Evolutionary conservation across 1,140 invertebrate genomes (phyloP).

Genomic region (Pseudomyrmex cubaensis): DNA sequence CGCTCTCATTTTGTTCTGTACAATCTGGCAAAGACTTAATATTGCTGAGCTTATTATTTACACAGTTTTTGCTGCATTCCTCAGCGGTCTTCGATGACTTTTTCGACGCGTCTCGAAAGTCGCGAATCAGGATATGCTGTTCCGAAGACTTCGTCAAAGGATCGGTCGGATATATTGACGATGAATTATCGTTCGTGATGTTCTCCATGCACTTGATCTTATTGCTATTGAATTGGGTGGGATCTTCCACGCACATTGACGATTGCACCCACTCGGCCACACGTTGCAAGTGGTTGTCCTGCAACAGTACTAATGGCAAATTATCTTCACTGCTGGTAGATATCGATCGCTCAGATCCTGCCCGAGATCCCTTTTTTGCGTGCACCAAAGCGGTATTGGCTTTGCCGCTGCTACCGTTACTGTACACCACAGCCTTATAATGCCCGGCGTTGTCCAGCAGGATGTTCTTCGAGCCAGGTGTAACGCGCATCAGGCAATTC

Average conservation of each 20-base stretch:
- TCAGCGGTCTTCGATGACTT: neutral
- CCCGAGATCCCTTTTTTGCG: constrained; percentile 66
- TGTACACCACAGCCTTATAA: constrained; percentile 89
- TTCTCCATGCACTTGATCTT: constrained; percentile 50
- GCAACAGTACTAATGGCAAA: constrained; percentile 72
- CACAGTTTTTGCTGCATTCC: neutral
- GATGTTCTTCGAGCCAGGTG: constrained; percentile 91
- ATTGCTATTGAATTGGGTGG: constrained; percentile 22
- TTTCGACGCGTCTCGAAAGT: neutral
- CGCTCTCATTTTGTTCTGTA: constrained; percentile 48
- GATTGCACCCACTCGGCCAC: constrained; percentile 89
- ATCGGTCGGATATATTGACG: constrained; percentile 52
- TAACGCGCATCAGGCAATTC: constrained; percentile 90
- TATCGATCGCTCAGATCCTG: constrained; percentile 73
- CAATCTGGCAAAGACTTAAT: constrained; percentile 13
- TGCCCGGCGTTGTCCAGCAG: constrained; percentile 91
- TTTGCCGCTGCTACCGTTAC: constrained; percentile 75
- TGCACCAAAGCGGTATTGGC: constrained; percentile 82
- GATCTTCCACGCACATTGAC: constrained; percentile 66
- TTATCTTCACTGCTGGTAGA: constrained; percentile 81
- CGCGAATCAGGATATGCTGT: neutral
- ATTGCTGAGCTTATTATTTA: constrained; percentile 35
- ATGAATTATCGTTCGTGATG: constrained; percentile 16
- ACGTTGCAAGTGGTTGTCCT: constrained; percentile 86
- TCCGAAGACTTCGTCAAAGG: constrained; percentile 23